Evolutionary conservation across 2,797 vertebrate genomes (phyloP), one percentile per base, ranked within the genome.

Genomic region (Sebastes aleutianus): DNA sequence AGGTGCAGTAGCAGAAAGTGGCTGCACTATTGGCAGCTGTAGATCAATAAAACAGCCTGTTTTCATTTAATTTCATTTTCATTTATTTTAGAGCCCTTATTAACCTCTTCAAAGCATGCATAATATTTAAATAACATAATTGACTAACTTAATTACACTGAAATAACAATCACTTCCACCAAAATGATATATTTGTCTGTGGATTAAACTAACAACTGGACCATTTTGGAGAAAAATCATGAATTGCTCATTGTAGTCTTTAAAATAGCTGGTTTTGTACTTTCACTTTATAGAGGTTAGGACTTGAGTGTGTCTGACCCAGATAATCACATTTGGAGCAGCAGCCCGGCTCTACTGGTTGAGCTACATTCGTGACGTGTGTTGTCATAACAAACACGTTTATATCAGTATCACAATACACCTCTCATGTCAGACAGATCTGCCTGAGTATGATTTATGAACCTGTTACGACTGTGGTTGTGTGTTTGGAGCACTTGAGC

Each of bases 351-450:
- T 84, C 20, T 22, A 36, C 86, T 74, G 71, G 85, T 87, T 57
- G 22, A 56, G 31, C 76, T 75, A 58, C 79, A 74, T 84, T 84
- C 26, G 7, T 31, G 8, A 14, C 10, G 1, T 1, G n/a, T 77
- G 81, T 81, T 83, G 24, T 63, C 69, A 88, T 4, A 78, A 77
- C 67, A 80, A 69, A 79, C 57, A 68, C n/a, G 50, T 74, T 54
- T 7, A 70, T 16, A 22, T 56, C 13, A 29, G 3, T 3, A 11
- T 67, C 3, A 36, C 58, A 79, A 34, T 14, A 62, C 7, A 50
- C 39, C 16, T 22, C n/a, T 66, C 27, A 22, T 76, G 57, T 50
- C 57, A 73, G 32, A 26, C 5, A 16, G 4, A 65, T 1, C 36
- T 1, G 26, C 18, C 12, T 32, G 27, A 58, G 9, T 29, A 26